phyloP scores from a whole-genome alignment of 2,797 vertebrate genomes.

The Masticophis lateralis region DNA sequence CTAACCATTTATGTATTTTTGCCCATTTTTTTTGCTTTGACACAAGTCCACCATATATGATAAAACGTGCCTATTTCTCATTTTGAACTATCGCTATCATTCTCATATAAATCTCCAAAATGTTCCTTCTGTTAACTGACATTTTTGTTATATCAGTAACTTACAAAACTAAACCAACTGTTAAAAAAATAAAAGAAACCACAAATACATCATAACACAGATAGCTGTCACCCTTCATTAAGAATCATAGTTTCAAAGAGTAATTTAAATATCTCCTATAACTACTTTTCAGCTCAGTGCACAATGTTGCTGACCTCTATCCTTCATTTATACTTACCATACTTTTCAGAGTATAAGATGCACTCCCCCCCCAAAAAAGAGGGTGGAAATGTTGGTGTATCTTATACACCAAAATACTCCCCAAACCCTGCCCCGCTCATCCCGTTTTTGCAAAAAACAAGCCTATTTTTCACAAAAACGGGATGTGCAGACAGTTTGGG shows the following conservation, averaged over 20 bases:
- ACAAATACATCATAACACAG: neutral
- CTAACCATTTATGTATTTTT: too few relatives aligned
- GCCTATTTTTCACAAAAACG: too few relatives aligned
- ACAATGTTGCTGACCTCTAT: neutral
- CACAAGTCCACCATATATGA: too few relatives aligned
- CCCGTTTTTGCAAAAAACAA: too few relatives aligned
- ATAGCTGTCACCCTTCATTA: neutral
- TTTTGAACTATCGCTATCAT: neutral
- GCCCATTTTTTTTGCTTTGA: too few relatives aligned
- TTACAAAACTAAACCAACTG: neutral
- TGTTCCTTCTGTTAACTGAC: neutral
- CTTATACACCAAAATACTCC: too few relatives aligned
- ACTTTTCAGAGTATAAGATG: too few relatives aligned
- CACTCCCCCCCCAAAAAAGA: too few relatives aligned
- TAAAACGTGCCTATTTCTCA: neutral
- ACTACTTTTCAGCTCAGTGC: neutral
- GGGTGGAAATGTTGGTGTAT: too few relatives aligned
- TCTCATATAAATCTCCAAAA: neutral
- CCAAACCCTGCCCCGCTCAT: rapidly evolving
- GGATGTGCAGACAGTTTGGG: too few relatives aligned
- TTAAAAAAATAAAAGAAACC: neutral
- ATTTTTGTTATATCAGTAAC: neutral
- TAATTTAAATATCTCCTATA: neutral
- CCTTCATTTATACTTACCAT: neutral
- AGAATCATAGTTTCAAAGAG: neutral